Base-by-base conservation (phyloP, 2,113 vertebrate species). In the Odobenus rosmarus region DNA sequence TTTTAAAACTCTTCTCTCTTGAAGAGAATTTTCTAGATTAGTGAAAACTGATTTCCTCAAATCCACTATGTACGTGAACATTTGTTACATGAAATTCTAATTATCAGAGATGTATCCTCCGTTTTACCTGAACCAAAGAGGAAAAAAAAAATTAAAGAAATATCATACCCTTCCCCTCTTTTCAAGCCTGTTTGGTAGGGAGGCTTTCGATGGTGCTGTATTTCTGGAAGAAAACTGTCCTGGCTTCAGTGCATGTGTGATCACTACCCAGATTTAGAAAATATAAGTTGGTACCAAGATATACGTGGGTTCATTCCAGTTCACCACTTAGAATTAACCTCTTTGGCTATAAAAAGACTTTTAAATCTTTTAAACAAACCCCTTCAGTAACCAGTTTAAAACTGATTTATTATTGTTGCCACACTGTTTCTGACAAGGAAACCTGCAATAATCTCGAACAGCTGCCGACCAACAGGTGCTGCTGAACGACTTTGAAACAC, bases 381-480 rank as follows among this genome's bases (percentile, higher is more conserved):
- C 85, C n/a, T 59, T 95, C 64, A 71, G 51, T 85, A 81, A 18
- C 42, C 77, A 93, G 72, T 97, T 98, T 89, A 97, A 98, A 97
- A 96, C 11, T 97, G 96, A 97, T 74, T 98, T 98, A 97, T 74
- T 98, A 76, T 85, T 96, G 74, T 69, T 97, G 88, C 61, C 69
- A 42, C 61, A 82, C 86, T 96, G 62, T 49, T 90, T 93, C 84
- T 97, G 95, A 98, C 93, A 97, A 98, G 97, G 90, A 98, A 98
- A 97, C 42, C 59, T 96, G 82, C 69, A 98, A 91, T 97, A 98
- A 98, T 97, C 86, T 81, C 72, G 15, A 97, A 93, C 98, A 98
- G 97, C 96, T 98, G 98, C 95, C 26, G 84, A 91, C 57, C 92
- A 98, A 93, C 97, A 98, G 98, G 95, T 97, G 97, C 95, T 92